Evolutionary conservation across 2,888 invertebrate genomes (phyloP).

Genomic region (Drosophila leonis): DNA sequence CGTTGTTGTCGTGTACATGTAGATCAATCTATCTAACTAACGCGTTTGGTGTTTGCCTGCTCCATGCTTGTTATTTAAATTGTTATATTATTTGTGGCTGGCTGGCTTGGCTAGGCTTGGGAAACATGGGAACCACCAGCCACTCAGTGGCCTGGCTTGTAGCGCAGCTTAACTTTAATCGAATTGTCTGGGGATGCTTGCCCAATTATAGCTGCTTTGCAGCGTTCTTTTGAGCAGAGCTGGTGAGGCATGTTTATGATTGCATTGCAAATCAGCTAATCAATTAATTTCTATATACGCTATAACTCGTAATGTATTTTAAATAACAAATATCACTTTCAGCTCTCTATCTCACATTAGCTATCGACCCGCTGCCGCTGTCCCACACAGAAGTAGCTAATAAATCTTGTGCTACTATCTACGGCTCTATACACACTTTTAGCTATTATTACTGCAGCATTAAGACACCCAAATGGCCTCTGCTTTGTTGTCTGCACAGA

Average conservation of each 20-base stretch:
- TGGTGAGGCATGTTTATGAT: conserved; percentile 58
- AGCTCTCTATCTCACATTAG: not conserved
- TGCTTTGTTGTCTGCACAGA: conserved; percentile 54
- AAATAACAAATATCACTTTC: not conserved
- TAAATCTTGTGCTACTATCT: conserved; percentile 75
- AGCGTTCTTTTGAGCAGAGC: conserved; percentile 44
- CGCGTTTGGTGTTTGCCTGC: conserved; percentile 79
- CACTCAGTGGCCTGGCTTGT: conserved; percentile 41
- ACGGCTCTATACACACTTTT: conserved; percentile 65
- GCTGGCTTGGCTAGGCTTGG: conserved; percentile 55
- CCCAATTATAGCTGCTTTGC: conserved; percentile 55
- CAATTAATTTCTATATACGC: conserved; percentile 36
- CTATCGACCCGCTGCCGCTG: not conserved
- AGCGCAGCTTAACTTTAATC: conserved; percentile 71
- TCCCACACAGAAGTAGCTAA: conserved; percentile 42
- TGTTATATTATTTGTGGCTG: conserved; percentile 79
- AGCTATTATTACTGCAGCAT: conserved; percentile 75
- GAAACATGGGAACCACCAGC: conserved; percentile 61
- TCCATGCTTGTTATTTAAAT: conserved; percentile 78
- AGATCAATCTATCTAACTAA: conserved; percentile 82
- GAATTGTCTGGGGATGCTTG: conserved; percentile 65
- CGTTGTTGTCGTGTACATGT: conserved; percentile 76
- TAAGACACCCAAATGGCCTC: conserved; percentile 75
- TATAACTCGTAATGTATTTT: conserved; percentile 3
- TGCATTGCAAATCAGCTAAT: conserved; percentile 66